Percentiles rank a stretch among this genome's conserved stretches.
Conservation (phyloP, 2,113 vertebrate genomes). For the Gavialis gangeticus region DNA sequence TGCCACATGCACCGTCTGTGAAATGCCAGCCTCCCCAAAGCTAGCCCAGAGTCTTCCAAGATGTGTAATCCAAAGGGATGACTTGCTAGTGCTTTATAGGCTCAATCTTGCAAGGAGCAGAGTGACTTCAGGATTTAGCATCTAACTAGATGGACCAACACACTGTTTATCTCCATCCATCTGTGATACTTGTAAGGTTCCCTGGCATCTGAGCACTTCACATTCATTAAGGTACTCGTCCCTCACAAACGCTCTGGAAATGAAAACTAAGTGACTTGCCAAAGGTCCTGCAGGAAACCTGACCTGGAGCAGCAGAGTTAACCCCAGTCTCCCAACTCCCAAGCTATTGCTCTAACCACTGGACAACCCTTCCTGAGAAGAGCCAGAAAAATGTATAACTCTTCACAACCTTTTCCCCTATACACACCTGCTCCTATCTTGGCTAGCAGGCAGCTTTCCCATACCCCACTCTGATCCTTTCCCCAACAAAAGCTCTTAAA, state of each 20-base stretch:
- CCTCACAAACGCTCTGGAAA: no score
- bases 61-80: neutral
- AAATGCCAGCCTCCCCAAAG: slow-evolving; percentile 36
- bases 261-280: neutral
- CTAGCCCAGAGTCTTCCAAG: slow-evolving; percentile 8
- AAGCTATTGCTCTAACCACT: neutral
- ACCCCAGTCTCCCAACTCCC: neutral
- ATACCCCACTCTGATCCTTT: neutral
- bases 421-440: neutral
- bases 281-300: neutral
- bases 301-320: neutral
- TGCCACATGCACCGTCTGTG: neutral
- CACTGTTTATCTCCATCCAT: neutral
- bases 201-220: neutral
- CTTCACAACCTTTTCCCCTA: neutral
- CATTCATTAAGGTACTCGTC: accelerated
- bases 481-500: neutral
- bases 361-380: neutral
- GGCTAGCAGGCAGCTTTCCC: neutral
- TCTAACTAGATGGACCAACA: neutral
- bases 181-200: neutral
- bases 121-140: neutral
- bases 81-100: neutral
- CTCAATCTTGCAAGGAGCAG: neutral
- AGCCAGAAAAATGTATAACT: neutral